Conservation (phyloP, 2,797 vertebrate genomes). For the Cuculus canorus region DNA sequence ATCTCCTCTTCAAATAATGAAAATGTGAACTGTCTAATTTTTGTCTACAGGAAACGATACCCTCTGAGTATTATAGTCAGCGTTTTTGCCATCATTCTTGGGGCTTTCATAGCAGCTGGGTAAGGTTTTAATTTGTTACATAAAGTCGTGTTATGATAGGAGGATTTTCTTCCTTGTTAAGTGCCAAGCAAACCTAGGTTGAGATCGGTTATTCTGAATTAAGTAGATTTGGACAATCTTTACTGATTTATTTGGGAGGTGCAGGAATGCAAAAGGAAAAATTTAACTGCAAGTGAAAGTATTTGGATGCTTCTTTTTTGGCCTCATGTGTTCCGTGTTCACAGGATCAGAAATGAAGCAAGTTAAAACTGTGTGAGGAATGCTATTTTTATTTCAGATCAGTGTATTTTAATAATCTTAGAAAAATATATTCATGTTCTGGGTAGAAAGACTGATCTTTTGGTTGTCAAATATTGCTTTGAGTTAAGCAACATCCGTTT, state of each 20-base stretch:
- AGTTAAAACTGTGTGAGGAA: not conserved
- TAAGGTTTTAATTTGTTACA: conserved; percentile 72
- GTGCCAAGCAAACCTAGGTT: not conserved
- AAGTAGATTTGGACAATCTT: not conserved
- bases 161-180: not conserved
- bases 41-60: conserved; percentile 75
- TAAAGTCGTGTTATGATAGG: not conserved
- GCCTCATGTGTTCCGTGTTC: not conserved
- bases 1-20: not conserved
- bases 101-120: conserved; percentile 91
- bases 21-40: conserved; percentile 33
- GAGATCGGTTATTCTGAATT: not conserved
- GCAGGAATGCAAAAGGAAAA: not conserved
- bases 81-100: conserved; percentile 80
- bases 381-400: not conserved
- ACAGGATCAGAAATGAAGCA: not conserved
- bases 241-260: not conserved
- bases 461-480: not conserved
- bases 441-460: not conserved
- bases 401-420: not conserved
- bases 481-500: not conserved
- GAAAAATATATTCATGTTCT: not conserved
- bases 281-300: not conserved
- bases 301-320: not conserved
- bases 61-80: conserved; percentile 72